These are phyloP conservation scores for Xyrichtys novacula DNA, from an alignment of 2,797 vertebrate genomes.

Conservation along the genomic window DNA sequence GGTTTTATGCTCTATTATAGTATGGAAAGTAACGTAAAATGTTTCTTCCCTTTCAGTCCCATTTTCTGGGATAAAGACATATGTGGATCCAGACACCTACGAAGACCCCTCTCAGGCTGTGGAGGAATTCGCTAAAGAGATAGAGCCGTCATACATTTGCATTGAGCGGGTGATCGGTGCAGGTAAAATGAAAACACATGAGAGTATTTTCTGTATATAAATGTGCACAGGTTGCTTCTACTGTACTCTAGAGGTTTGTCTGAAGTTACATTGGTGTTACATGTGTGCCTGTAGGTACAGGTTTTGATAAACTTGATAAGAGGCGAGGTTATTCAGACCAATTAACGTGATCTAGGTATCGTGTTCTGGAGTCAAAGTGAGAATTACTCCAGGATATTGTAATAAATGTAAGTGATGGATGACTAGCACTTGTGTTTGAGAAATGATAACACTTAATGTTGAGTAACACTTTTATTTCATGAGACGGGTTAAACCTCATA, in stretches of 20 bases:
- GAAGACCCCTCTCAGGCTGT: conserved; percentile 96
- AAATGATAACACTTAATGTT: conserved; percentile 38
- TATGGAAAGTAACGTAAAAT: neutral
- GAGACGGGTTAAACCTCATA: conserved; percentile 49
- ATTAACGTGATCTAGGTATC: neutral
- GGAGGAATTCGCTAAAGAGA: conserved; percentile 97
- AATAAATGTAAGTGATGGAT: neutral
- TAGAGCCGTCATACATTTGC: conserved; percentile 95
- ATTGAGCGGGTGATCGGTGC: conserved; percentile 98
- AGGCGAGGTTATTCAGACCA: neutral
- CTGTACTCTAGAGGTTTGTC: neutral
- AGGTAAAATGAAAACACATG: conserved; percentile 81
- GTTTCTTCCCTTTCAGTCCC: conserved; percentile 81
- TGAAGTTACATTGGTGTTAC: neutral
- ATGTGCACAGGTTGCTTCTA: neutral
- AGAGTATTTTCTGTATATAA: neutral
- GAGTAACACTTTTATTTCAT: conserved; percentile 42
- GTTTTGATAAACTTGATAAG: neutral
- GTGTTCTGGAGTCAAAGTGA: conserved; percentile 9
- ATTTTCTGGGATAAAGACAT: conserved; percentile 95
- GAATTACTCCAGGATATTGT: neutral
- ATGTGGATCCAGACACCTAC: conserved; percentile 96
- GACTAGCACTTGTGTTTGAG: neutral
- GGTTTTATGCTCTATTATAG: neutral
- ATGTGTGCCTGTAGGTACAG: neutral